Percentiles rank a stretch among this genome's conserved stretches.
These are phyloP conservation scores for Allobates femoralis DNA, from an alignment of 2,797 vertebrate genomes.

Conservation along the genomic window DNA sequence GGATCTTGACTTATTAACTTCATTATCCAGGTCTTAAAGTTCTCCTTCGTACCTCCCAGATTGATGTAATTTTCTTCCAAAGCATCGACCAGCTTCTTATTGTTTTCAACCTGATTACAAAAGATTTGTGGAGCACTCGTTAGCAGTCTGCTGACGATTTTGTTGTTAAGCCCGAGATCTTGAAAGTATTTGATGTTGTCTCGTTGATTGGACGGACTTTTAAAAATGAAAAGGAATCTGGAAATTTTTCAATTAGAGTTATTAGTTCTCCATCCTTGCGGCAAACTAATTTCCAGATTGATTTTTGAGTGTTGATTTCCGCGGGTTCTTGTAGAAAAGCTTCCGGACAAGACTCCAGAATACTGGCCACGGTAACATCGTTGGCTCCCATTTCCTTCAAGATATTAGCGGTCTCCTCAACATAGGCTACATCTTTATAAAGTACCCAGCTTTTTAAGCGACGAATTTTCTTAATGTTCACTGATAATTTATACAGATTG, in stretches of 20 bases:
- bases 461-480: slow-evolving; percentile 88
- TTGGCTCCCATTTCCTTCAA: slow-evolving; percentile 85
- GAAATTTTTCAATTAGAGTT: slow-evolving; percentile 89
- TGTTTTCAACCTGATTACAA: slow-evolving; percentile 81
- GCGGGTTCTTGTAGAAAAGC: slow-evolving; percentile 85
- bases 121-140: slow-evolving; percentile 87
- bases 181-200: slow-evolving; percentile 87
- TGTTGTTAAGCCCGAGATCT: slow-evolving; percentile 86
- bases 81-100: slow-evolving; percentile 77
- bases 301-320: slow-evolving; percentile 78
- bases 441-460: slow-evolving; percentile 90
- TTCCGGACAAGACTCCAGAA: slow-evolving; percentile 87
- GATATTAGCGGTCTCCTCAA: slow-evolving; percentile 81
- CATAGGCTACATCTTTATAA: slow-evolving; percentile 79
- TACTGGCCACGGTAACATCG: slow-evolving; percentile 73
- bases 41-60: slow-evolving; percentile 85
- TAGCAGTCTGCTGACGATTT: slow-evolving; percentile 88
- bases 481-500: slow-evolving; percentile 79
- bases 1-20: slow-evolving; percentile 94
- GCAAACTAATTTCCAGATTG: slow-evolving; percentile 88
- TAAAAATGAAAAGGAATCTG: slow-evolving; percentile 88
- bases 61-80: slow-evolving; percentile 83
- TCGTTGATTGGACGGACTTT: slow-evolving; percentile 80
- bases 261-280: slow-evolving; percentile 81
- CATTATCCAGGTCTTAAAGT: slow-evolving; percentile 90